Evolutionary conservation across 1,140 invertebrate genomes (phyloP).

Genomic region (Drosophila santomea): DNA sequence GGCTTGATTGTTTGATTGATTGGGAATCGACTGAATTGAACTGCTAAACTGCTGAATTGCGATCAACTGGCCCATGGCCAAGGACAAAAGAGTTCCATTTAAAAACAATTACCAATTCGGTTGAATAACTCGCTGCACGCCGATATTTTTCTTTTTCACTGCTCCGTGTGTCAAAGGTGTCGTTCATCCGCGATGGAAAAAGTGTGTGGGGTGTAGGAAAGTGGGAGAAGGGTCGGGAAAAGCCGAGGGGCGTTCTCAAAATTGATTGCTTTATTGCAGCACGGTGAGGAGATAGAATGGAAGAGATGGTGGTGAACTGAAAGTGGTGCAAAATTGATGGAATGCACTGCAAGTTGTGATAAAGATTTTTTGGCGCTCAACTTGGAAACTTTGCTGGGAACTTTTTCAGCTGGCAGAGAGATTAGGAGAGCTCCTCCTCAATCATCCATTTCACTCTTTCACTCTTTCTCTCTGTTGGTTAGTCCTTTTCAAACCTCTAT

Average conservation of each 20-base stretch:
- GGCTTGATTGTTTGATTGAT: constrained; percentile 49
- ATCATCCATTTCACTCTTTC: not conserved
- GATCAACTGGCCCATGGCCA: constrained; percentile 40
- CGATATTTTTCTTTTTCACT: constrained; percentile 45
- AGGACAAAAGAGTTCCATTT: constrained; percentile 65
- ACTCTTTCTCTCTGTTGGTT: too few relatives aligned
- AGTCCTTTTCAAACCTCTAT: constrained; percentile 7
- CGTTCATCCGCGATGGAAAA: constrained; percentile 41
- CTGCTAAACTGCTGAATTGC: constrained; percentile 27
- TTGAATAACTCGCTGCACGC: constrained; percentile 45
- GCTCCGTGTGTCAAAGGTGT: constrained; percentile 74
- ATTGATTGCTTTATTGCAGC: constrained; percentile 79
- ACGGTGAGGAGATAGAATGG: constrained; percentile 13
- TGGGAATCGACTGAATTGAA: constrained; percentile 7
- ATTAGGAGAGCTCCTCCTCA: constrained; percentile 28
- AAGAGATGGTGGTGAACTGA: not conserved
- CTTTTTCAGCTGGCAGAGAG: constrained; percentile 51
- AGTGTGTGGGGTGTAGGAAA: not conserved
- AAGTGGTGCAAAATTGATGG: constrained; percentile 63
- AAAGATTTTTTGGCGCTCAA: constrained; percentile 72
- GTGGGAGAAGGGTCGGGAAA: not conserved
- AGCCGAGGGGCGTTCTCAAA: constrained; percentile 23
- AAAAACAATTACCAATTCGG: constrained; percentile 71
- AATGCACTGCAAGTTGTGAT: constrained; percentile 62
- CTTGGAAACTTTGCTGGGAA: constrained; percentile 51